Evolutionary conservation across 2,888 invertebrate genomes (phyloP), one percentile per base, ranked within the genome.

Genomic region (Coenonympha glycerion): DNA sequence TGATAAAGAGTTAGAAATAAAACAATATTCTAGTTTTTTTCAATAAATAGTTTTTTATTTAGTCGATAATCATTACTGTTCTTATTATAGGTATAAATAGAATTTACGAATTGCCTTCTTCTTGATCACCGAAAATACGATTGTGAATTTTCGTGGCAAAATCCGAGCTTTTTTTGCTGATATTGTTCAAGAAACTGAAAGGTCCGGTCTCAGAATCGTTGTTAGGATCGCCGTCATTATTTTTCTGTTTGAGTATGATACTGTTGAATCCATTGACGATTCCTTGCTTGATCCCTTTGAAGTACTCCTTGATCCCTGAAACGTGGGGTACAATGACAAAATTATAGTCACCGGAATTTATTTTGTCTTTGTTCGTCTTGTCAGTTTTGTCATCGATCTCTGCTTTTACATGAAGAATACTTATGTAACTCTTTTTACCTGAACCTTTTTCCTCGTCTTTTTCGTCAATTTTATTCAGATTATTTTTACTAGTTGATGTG

Each of bases 371-470:
- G 3, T 60, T 61, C 39, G 50, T 46, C 47, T 60, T 55, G 3
- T 70, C 73, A 3, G 50, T 47, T 44, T 60, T 55, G 2, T 70
- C 73, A 3, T 71, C 74, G 24, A 57, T 68, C 50, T 75, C 71
- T 2, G 65, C 66, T 26, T 69, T 67, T 0, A 73, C 58, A 22
- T 74, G 72, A 4, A 75, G 48, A 8, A 71, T 62, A 40, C 57
- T 71, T 9, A 62, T 54, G 28, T 55, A 60, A 37, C 61, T 60
- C 44, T 57, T 53, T 41, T 58, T 60, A n/a, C 45, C 45, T 39
- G 42, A 37, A 15, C 31, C 31, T 18, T 52, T 47, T 28, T 51
- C 28, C 47, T 22, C 22, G 6, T 39, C 22, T 8, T 8, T 6
- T 9, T 39, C 39, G 13, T 11, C 13, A 4, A 5, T 15, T 15